phyloP scores from a whole-genome alignment of 2,797 vertebrate genomes.

The Ptychobarbus kaznakovi region DNA sequence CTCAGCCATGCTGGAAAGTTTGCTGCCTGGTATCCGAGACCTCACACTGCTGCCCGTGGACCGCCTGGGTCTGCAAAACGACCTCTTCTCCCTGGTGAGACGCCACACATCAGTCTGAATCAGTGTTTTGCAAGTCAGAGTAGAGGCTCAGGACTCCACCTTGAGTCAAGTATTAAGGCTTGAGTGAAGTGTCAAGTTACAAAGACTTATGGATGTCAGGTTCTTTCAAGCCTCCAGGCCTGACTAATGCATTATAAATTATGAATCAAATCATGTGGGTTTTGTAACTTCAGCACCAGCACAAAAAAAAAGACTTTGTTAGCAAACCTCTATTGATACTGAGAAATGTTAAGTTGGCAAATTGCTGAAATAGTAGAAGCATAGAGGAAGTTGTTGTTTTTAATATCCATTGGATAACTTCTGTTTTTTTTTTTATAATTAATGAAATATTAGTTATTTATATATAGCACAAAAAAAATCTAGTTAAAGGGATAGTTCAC shows the following conservation, averaged over 20 bases:
- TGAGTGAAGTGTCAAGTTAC: slow-evolving; percentile 13
- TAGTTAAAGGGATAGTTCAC: too few relatives aligned
- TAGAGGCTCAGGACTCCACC: background rate
- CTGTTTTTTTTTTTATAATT: too few relatives aligned
- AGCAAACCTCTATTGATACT: background rate
- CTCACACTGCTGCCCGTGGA: slow-evolving; percentile 94
- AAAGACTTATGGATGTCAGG: background rate
- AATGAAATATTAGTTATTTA: too few relatives aligned
- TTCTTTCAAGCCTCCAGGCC: slow-evolving; percentile 8
- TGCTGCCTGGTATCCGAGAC: slow-evolving; percentile 91
- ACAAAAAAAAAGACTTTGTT: background rate
- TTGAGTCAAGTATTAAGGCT: slow-evolving; percentile 16
- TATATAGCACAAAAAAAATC: too few relatives aligned
- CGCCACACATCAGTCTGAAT: background rate
- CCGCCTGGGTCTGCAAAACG: slow-evolving; percentile 95
- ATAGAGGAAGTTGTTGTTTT: too few relatives aligned
- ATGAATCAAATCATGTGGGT: background rate
- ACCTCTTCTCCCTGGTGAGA: slow-evolving; percentile 95
- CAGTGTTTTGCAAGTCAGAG: slow-evolving; percentile 37
- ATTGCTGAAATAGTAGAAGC: background rate
- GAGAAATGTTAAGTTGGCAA: background rate
- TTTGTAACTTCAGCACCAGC: background rate
- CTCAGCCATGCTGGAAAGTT: slow-evolving; percentile 88
- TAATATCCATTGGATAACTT: too few relatives aligned
- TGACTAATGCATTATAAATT: slow-evolving; percentile 22